These are phyloP conservation scores for Drosophila guanche DNA, from an alignment of 1,140 invertebrate genomes.

Conservation along the genomic window DNA sequence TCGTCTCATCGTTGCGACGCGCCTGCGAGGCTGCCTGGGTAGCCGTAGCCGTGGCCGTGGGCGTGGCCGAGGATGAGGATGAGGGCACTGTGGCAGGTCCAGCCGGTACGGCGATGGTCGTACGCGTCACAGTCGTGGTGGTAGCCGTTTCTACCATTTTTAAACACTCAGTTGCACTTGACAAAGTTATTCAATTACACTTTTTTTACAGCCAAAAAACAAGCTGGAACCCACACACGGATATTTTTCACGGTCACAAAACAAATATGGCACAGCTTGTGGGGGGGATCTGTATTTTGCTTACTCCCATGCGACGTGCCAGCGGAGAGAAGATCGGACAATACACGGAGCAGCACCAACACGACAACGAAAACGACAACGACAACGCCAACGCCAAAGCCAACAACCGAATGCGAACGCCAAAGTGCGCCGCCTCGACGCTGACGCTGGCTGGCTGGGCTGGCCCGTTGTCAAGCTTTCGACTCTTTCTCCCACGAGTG, in stretches of 20 bases:
- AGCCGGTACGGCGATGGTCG: conserved; percentile 34
- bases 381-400: conserved; percentile 36
- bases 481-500: conserved; percentile 50
- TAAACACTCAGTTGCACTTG: conserved; percentile 24
- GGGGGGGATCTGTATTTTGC: neutral
- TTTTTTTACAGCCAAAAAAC: conserved; percentile 21
- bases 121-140: conserved; percentile 71
- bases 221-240: neutral
- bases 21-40: conserved; percentile 34
- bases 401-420: conserved; percentile 37
- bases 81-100: conserved; percentile 42
- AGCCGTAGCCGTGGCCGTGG: conserved; percentile 46
- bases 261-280: conserved; percentile 36
- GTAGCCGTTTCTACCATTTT: conserved; percentile 77
- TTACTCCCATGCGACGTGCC: conserved; percentile 28
- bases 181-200: conserved; percentile 7
- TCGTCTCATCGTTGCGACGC: conserved; percentile 73
- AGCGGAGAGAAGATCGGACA: conserved; percentile 21
- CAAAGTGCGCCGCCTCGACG: conserved; percentile 34
- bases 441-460: neutral
- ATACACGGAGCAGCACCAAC: conserved; percentile 2
- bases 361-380: conserved; percentile 13
- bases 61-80: conserved; percentile 28
- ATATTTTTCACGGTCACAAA: conserved; percentile 44
- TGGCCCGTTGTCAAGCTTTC: conserved; percentile 39